Evolutionary conservation across 2,888 invertebrate genomes (phyloP), one percentile per base, ranked within the genome.

Genomic region (Cheiracanthium punctorium): DNA sequence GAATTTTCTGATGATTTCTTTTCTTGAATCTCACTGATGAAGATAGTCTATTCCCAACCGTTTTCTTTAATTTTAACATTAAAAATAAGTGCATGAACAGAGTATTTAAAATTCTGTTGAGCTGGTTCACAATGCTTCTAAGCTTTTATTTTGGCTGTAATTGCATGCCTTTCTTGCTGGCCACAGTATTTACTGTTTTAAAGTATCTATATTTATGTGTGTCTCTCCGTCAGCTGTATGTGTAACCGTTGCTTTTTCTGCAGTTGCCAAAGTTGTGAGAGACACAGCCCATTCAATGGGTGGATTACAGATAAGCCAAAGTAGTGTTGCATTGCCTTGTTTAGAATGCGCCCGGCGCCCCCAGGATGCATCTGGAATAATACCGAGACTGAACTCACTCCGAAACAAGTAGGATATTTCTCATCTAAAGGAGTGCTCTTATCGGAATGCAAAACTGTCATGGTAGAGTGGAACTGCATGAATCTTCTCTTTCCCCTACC

Each of bases 261-360:
- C 80, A 86, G 86, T 80, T 86, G 67, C 74, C 87, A 67, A 72
- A 79, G 74, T 74, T 81, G 87, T 87, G 87, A 86, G 32, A 86
- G 29, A 70, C 71, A 74, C 72, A 81, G 71, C 76, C 85, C 80
- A 87, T 80, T 87, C 87, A 81, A 87, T 87, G 87, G 87, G 87
- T 87, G 87, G 87, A 87, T 87, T 87, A 87, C 87, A 87, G 77
- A 76, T 81, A 81, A 72, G 32, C 77, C 87, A 81, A 72, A 80
- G 80, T 87, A 74, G 43, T 76, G 58, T 69, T 65, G 69, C 72
- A 69, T 71, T 86, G 80, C 71, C 77, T 58, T 77, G 76, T 77
- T 81, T 87, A 87, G 87, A 87, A 87, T 87, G 87, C 81, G 77
- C 64, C 72, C 58, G 65, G 64, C 71, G 24, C 75, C 67, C 30